These are phyloP conservation scores for Falco concolor DNA, from an alignment of 2,797 vertebrate species.

Conservation along the genomic window DNA sequence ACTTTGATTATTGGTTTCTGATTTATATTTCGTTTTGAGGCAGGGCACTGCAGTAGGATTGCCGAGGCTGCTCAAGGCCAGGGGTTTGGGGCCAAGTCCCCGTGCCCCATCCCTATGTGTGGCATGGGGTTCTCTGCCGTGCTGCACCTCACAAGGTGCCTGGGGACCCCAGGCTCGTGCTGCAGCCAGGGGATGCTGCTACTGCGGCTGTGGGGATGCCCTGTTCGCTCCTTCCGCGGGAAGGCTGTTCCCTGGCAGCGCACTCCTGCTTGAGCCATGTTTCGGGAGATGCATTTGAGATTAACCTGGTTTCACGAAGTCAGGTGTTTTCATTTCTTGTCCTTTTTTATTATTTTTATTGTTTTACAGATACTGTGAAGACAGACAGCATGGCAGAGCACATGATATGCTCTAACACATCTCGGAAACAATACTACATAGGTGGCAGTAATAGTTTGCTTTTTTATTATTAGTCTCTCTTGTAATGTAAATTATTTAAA, in stretches of 20 bases:
- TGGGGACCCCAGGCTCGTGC: neutral
- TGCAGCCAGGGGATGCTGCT: neutral
- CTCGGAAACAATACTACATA: neutral
- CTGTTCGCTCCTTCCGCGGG: fast-evolving
- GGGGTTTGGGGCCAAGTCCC: neutral
- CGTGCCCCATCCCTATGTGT: neutral
- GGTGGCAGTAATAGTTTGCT: neutral
- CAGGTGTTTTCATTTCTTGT: neutral
- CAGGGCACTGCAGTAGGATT: neutral
- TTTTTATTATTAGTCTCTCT: neutral
- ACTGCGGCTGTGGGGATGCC: neutral
- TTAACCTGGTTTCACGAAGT: neutral
- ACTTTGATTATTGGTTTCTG: neutral
- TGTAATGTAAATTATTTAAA: neutral
- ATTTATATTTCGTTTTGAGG: neutral
- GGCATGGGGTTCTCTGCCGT: neutral
- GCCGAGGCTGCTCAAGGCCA: neutral
- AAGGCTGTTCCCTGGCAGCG: neutral
- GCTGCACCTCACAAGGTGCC: neutral
- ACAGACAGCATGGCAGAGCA: neutral
- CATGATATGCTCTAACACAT: neutral
- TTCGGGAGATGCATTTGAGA: neutral
- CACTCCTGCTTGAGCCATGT: fast-evolving
- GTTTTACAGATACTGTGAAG: neutral
- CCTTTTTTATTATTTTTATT: too few species aligned